Evolutionary conservation across 2,888 invertebrate genomes (phyloP).

Genomic region (Monoplex corrugatus): DNA sequence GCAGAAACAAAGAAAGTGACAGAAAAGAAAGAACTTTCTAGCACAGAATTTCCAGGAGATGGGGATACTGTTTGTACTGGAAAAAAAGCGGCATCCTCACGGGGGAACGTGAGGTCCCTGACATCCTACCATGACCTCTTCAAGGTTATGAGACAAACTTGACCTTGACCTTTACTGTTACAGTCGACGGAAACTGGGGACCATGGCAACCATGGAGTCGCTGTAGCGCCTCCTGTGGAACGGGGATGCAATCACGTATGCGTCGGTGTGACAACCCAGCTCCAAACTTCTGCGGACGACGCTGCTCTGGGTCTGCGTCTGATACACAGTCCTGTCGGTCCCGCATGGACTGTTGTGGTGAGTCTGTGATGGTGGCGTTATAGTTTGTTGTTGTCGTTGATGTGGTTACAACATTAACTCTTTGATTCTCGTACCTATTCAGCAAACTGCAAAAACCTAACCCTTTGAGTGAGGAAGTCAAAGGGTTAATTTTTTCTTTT

Average conservation of each 20-base stretch:
- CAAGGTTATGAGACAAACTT: too few species aligned
- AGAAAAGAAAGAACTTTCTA: too few species aligned
- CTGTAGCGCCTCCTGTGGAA: slow-evolving; percentile 37
- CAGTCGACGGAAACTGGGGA: slow-evolving; percentile 45
- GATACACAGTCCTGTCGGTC: neutral
- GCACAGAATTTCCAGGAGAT: too few species aligned
- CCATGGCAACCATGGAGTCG: slow-evolving; percentile 36
- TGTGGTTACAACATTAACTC: neutral
- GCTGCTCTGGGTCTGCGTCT: neutral
- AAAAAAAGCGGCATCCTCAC: too few species aligned
- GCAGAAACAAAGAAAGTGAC: too few species aligned
- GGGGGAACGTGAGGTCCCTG: too few species aligned
- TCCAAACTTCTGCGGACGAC: slow-evolving; percentile 21
- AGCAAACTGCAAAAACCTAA: too few species aligned
- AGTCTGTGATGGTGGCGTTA: neutral
- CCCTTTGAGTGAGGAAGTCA: neutral
- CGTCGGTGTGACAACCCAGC: slow-evolving; percentile 29
- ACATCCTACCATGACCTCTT: too few species aligned
- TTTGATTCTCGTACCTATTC: too few species aligned
- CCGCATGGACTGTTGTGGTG: slow-evolving; percentile 7
- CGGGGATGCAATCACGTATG: neutral
- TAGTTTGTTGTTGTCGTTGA: neutral
- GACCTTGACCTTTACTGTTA: neutral
- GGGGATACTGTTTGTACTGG: too few species aligned
- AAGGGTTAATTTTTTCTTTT: neutral